phyloP scores from a whole-genome alignment of 2,113 vertebrate genomes.

The Pituophis catenifer region DNA sequence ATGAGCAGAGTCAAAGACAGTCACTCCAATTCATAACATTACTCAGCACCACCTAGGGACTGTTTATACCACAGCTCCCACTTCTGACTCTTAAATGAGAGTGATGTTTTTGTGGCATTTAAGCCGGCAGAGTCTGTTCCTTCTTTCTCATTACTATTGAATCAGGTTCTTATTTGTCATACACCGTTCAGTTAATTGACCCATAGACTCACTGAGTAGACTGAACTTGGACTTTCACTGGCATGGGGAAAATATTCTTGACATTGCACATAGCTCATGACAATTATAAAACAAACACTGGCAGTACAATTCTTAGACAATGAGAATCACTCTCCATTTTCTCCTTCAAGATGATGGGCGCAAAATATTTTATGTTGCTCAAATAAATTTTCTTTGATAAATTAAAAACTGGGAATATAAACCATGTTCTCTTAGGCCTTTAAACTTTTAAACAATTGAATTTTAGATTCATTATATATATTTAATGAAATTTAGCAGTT shows the following conservation, averaged over 20 bases:
- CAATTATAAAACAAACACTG: conserved; percentile 2
- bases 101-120: not conserved
- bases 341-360: not conserved
- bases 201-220: not conserved
- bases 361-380: not conserved
- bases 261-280: rapidly evolving
- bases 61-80: not conserved
- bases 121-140: not conserved
- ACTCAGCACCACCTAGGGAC: not conserved
- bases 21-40: not conserved
- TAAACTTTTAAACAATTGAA: not conserved
- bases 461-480: not conserved
- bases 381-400: conserved; percentile 8
- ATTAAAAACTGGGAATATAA: not conserved
- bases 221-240: not conserved
- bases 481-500: not conserved
- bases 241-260: conserved; percentile 9
- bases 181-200: not conserved
- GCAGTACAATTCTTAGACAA: not conserved
- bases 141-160: not conserved
- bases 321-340: not conserved
- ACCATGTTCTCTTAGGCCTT: not conserved
- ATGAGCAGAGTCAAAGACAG: not conserved
- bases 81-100: not conserved
- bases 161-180: not conserved